phyloP scores from a whole-genome alignment of 1,140 invertebrate species.

The Drosophila nannoptera region DNA sequence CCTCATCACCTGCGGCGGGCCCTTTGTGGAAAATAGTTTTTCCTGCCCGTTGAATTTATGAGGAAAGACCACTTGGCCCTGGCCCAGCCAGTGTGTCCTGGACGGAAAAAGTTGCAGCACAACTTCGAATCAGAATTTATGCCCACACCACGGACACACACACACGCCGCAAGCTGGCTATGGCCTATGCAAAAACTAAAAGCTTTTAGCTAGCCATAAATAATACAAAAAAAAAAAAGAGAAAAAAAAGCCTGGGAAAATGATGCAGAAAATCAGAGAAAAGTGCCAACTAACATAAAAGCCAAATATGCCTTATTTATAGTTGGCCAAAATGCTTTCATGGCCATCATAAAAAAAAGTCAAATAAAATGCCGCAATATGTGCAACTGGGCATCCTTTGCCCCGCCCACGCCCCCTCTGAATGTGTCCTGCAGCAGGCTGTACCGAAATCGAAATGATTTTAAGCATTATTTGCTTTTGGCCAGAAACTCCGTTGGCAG shows the following conservation, averaged over 20 bases:
- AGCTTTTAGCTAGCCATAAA: slow-evolving; percentile 74
- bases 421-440: slow-evolving; percentile 37
- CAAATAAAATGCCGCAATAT: slow-evolving; percentile 73
- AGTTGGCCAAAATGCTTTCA: slow-evolving; percentile 34
- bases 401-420: not conserved
- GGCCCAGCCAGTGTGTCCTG: slow-evolving; percentile 19
- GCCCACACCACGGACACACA: slow-evolving; percentile 37
- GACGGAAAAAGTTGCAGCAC: slow-evolving; percentile 42
- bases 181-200: slow-evolving; percentile 70
- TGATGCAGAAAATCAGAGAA: slow-evolving; percentile 21
- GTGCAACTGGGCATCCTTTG: slow-evolving; percentile 37
- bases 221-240: slow-evolving; percentile 64
- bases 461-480: slow-evolving; percentile 72
- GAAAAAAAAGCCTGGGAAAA: not conserved
- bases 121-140: slow-evolving; percentile 68
- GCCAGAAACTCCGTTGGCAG: slow-evolving; percentile 74
- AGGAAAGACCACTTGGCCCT: slow-evolving; percentile 38
- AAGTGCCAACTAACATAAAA: slow-evolving; percentile 47
- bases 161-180: slow-evolving; percentile 5
- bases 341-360: slow-evolving; percentile 62
- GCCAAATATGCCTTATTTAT: slow-evolving; percentile 68
- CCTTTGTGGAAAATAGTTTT: slow-evolving; percentile 47
- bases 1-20: not conserved
- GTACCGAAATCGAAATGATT: slow-evolving; percentile 70
- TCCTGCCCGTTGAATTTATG: slow-evolving; percentile 54